Evolutionary conservation across 2,888 invertebrate genomes (phyloP), one percentile per base, ranked within the genome.

Genomic region (Aphidoletes aphidimyza): DNA sequence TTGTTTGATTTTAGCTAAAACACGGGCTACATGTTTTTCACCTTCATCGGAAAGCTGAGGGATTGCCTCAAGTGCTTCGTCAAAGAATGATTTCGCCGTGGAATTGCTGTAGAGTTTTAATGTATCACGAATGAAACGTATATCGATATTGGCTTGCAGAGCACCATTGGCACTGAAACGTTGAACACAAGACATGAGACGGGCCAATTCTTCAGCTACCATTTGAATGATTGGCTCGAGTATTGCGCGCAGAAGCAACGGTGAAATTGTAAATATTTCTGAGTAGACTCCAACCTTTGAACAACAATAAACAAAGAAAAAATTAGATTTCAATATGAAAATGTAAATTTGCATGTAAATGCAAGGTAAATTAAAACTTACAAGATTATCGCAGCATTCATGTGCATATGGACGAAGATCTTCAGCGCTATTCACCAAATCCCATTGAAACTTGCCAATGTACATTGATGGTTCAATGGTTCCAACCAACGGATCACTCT

Each of bases 381-480:
- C 93, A 45, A 96, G 91, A 89, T 96, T 96, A 86, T 95, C 95
- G 84, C 96, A 93, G 86, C 95, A 95, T 90, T 96, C 96, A 89
- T 96, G 97, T 36, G 97, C 95, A 88, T 98, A 98, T 0, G 96
- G 96, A 84, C 95, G 91, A 17, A 97, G 92, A 88, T 96, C 96
- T 6, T 92, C 93, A 0, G 95, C 94, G 84, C 93, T 92, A 26
- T 83, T 84, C 87, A 95, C 94, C 0, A 93, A 93, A 87, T 95
- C 94, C 94, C 97, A 96, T 88, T 95, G 95, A 88, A 97, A 96
- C 85, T 94, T 92, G 0, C 97, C 97, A 88, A 96, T 92, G 90
- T 98, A 98, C 97, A 98, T 98, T 86, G 96, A 97, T 8, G 96
- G 97, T 90, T 98, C 98, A 86, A 98, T 97, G 8, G 96, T 96